These are phyloP conservation scores for Amblyornis subalaris DNA, from an alignment of 2,113 vertebrate genomes.

Conservation along the genomic window DNA sequence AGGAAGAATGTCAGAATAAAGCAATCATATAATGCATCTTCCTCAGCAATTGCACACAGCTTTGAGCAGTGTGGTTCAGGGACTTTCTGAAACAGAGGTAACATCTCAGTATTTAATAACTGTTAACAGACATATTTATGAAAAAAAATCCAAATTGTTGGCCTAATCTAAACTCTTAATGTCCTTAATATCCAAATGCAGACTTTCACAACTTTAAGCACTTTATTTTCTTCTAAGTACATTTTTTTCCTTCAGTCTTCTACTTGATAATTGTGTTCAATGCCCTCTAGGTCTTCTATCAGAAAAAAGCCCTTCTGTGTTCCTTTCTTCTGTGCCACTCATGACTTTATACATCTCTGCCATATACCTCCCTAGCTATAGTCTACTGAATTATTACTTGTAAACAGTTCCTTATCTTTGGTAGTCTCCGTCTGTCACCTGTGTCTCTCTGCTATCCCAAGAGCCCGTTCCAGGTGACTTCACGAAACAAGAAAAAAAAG, in stretches of 20 bases:
- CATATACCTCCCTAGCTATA: neutral
- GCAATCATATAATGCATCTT: neutral
- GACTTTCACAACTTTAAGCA: neutral
- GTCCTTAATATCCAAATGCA: neutral
- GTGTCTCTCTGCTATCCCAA: neutral
- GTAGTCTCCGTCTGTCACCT: neutral
- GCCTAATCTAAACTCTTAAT: neutral
- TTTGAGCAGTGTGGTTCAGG: neutral
- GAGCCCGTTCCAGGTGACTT: neutral
- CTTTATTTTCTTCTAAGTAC: neutral
- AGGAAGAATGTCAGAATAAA: neutral
- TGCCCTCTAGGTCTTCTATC: neutral
- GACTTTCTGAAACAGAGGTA: neutral
- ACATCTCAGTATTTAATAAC: neutral
- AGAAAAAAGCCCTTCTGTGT: neutral
- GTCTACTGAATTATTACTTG: neutral
- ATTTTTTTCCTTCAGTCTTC: neutral
- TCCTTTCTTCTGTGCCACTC: neutral
- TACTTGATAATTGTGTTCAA: neutral
- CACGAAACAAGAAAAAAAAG: neutral
- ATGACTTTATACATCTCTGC: neutral
- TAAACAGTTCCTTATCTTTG: neutral
- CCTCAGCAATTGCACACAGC: neutral
- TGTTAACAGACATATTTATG: neutral
- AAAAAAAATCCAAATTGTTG: neutral